Evolutionary conservation across 2,797 vertebrate species (phyloP), one percentile per base, ranked within the genome.

Genomic region (Silurus lanzhouensis): DNA sequence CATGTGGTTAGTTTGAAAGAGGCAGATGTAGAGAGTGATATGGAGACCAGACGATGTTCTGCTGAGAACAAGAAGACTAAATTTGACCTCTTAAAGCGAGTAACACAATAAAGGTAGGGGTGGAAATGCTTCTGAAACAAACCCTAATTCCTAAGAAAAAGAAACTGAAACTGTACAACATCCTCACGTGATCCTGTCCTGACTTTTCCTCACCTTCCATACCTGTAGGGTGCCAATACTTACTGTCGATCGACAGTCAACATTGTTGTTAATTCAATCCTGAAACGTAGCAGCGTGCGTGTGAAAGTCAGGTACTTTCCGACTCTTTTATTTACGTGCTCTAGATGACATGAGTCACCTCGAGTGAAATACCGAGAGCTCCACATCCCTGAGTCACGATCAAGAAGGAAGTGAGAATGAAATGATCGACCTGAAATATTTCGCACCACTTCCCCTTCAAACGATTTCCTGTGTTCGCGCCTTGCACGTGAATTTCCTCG

Each of bases 231-330:
- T 63, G 60, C 77, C 77, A 79, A 63, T 79, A 79, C 1, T 44
- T 78, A 77, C 58, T 27, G 5, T 6, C 20, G 22, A 57, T 57
- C 17, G 52, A 57, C 15, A 12, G 74, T 77, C 60, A 44, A 44
- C 57, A 9, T 13, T 46, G 31, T 61, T 61, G 61, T 38, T 57
- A 76, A 76, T 13, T n/a, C 13, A 6, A 31, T 44, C 76, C 20
- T 22, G 31, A 61, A 78, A 78, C 31, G 48, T 81, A 55, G 17
- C n/a, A 67, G 38, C 48, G 14, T 38, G 27, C n/a, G 5, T 25
- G 75, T 90, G 85, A 89, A 72, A 76, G 70, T 85, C 71, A 68
- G 84, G 84, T 82, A 82, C 84, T 85, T 85, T 82, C 84, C 84
- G 19, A 57, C 46, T 68, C 84, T 55, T 58, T 74, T 27, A 81